Base-by-base conservation (phyloP, 1,140 invertebrate genomes). In the Drosophila quadrilineata region DNA sequence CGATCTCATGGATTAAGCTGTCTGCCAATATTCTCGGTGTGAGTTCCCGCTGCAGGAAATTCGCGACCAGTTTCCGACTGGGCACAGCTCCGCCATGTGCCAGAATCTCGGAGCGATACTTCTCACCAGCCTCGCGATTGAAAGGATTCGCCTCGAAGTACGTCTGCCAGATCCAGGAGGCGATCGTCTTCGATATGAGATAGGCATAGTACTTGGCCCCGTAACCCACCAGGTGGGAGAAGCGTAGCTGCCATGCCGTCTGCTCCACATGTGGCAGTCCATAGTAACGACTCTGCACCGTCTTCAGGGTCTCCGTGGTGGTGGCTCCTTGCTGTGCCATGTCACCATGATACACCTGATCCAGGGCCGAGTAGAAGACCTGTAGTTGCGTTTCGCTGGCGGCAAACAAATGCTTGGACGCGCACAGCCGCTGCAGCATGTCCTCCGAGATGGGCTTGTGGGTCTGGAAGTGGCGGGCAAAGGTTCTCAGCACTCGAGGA, bases 141-240 rank as follows among this genome's bases (percentile, higher is more conserved):
- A 99, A 94, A 0, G 98, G 98, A 89, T 98, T 93, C 0, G 91
- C 85, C 79, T 94, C 92, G 82, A 99, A 99, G 80, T 95, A 95
- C 12, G 93, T 93, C 75, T 97, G 94, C 98, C 98, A 99, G 64
- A 98, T 98, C 91, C 94, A 94, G 19, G 96, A 95, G 0, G 98
- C 98, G 29, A 99, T 93, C 14, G 98, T 96, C 71, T 96, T 93
- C 0, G 98, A 99, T 79, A 99, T 95, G 40, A 99, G 91, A 91
- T 99, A 99, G 0, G 98, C 96, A 90, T 99, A 99, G 91, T 99
- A 99, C 90, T 98, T 99, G 0, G 97, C 98, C 22, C 98, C 98
- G 90, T 99, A 99, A 2, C 98, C 97, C 3, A 99, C 96, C 22
- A 99, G 90, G 91, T 99, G 98, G 54, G 97, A 95, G 91, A 99